Percentiles rank a stretch among this genome's conserved stretches.
Conservation (phyloP, 2,888 invertebrate species). For the Formica aserva region DNA sequence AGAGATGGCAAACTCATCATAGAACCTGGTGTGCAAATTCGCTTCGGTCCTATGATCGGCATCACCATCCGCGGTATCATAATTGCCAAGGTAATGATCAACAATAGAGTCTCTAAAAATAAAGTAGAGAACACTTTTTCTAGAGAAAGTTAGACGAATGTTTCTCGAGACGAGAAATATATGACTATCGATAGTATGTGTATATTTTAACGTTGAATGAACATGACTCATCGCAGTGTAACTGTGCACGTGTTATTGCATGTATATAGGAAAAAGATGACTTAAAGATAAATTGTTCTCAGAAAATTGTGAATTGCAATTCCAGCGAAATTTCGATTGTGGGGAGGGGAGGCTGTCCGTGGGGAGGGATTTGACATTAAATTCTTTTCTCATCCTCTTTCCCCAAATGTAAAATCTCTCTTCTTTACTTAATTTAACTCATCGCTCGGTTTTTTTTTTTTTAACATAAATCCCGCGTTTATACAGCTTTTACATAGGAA, state of each 20-base stretch:
- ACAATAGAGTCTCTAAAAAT: background rate
- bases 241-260: constrained; percentile 67
- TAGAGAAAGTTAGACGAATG: constrained; percentile 22
- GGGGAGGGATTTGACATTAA: background rate
- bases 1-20: constrained; percentile 93
- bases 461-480: background rate
- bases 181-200: constrained; percentile 19
- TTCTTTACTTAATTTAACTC: background rate
- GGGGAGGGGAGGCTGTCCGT: no score
- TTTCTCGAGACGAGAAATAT: constrained; percentile 2
- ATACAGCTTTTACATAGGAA: constrained; percentile 3
- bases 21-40: constrained; percentile 95
- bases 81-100: constrained; percentile 92
- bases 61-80: constrained; percentile 96
- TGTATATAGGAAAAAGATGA: background rate
- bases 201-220: constrained; percentile 63
- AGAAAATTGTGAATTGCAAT: constrained; percentile 44
- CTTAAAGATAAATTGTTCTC: constrained; percentile 41
- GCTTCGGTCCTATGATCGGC: constrained; percentile 96
- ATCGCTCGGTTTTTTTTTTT: background rate
- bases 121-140: background rate
- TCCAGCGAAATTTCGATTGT: constrained; percentile 41
- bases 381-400: background rate
- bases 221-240: constrained; percentile 66
- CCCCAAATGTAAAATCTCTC: background rate